Percentiles rank a stretch among this genome's conserved stretches.
Conservation (phyloP, 1,140 invertebrate species). For the Sycophaga agraensis region DNA sequence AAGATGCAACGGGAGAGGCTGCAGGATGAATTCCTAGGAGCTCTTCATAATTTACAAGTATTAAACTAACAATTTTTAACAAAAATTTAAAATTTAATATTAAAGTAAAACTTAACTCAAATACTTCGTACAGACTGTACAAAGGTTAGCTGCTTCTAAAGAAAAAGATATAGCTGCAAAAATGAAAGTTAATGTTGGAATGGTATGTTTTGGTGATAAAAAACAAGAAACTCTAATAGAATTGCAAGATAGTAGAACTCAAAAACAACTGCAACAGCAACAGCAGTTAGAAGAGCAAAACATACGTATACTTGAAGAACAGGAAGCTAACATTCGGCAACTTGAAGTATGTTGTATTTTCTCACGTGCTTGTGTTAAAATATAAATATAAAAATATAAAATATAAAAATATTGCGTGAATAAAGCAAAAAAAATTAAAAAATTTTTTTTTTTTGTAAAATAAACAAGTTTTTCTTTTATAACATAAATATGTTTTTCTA, state of each 20-base stretch:
- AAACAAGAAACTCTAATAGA: constrained; percentile 68
- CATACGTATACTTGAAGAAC: constrained; percentile 81
- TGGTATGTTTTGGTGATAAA: constrained; percentile 59
- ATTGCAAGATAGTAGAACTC: constrained; percentile 63
- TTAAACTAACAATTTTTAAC: constrained; percentile 8
- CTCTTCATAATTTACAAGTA: constrained; percentile 87
- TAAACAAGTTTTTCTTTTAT: too few relatives aligned
- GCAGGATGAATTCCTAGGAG: constrained; percentile 90
- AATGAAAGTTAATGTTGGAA: constrained; percentile 62
- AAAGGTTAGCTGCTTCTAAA: constrained; percentile 79
- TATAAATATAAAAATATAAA: too few relatives aligned
- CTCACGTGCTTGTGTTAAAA: too few relatives aligned
- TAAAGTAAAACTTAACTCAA: too few relatives aligned
- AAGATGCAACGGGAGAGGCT: constrained; percentile 90
- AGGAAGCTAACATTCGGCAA: constrained; percentile 86
- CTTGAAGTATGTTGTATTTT: constrained; percentile 73
- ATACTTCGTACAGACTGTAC: too few relatives aligned
- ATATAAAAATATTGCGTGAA: too few relatives aligned
- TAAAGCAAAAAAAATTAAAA: too few relatives aligned
- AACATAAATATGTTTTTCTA: too few relatives aligned
- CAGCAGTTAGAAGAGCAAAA: constrained; percentile 86
- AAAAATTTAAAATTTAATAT: too few relatives aligned
- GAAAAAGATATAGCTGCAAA: constrained; percentile 79
- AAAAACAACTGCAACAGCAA: constrained; percentile 66
- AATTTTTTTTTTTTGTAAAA: too few relatives aligned